Conservation (phyloP, 2,113 vertebrate species). For the Dinomys branickii region DNA sequence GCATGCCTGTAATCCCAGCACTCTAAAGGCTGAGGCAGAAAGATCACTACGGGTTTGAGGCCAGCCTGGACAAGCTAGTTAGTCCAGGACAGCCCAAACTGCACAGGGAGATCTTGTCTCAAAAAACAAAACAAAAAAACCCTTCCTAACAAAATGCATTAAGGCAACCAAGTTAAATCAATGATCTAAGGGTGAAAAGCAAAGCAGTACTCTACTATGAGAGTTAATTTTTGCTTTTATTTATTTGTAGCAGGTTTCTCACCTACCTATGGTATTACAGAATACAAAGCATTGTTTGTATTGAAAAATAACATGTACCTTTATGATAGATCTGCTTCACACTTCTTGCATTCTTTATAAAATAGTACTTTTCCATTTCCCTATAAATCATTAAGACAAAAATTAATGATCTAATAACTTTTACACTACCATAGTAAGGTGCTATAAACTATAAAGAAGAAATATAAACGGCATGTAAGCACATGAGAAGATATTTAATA, state of each 20-base stretch:
- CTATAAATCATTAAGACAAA: slow-evolving; percentile 33
- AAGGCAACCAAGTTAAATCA: slow-evolving; percentile 43
- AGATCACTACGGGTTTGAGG: neutral
- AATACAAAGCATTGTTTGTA: slow-evolving; percentile 37
- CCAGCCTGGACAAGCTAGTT: neutral
- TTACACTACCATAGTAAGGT: slow-evolving; percentile 29
- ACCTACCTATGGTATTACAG: neutral
- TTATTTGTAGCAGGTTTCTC: slow-evolving; percentile 23
- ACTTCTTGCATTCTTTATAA: slow-evolving; percentile 49
- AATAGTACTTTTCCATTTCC: slow-evolving; percentile 39
- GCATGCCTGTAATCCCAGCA: neutral
- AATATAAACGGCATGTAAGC: neutral
- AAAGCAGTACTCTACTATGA: neutral
- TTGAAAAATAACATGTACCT: slow-evolving; percentile 31
- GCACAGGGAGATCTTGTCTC: neutral
- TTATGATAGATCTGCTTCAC: slow-evolving; percentile 46
- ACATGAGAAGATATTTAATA: neutral
- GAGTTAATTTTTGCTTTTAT: slow-evolving; percentile 50
- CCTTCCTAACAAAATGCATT: slow-evolving; percentile 37
- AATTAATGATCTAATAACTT: neutral
- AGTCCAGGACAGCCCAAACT: neutral
- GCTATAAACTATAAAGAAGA: neutral
- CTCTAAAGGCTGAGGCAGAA: neutral
- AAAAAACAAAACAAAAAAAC: neutral
- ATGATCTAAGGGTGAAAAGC: slow-evolving; percentile 26